phyloP scores from a whole-genome alignment of 2,797 vertebrate species.

The Acanthis flammea region DNA sequence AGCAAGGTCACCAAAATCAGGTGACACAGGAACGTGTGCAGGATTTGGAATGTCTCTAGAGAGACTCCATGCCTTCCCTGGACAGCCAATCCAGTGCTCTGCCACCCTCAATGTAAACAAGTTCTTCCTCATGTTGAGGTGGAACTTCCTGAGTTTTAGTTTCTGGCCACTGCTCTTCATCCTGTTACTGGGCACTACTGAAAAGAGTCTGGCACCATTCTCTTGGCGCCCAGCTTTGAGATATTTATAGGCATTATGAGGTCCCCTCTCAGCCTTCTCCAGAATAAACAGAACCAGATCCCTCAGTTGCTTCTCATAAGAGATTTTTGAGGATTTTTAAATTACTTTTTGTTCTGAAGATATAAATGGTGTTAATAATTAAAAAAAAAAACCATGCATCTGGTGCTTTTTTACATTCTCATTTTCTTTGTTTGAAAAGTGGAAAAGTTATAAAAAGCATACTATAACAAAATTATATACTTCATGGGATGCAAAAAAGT shows the following conservation, averaged over 20 bases:
- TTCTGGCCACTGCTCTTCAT: not conserved
- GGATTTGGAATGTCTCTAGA: not conserved
- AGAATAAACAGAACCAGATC: not conserved
- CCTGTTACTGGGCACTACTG: not conserved
- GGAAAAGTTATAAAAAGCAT: not conserved
- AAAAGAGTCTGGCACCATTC: not conserved
- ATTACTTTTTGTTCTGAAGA: not conserved
- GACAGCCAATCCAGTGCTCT: not conserved
- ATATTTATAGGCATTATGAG: not conserved
- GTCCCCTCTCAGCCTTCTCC: not conserved
- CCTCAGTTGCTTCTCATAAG: not conserved
- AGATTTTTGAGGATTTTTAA: not conserved
- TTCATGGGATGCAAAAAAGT: not conserved
- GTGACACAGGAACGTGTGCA: accelerated
- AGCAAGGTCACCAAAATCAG: not conserved
- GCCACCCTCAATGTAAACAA: not conserved
- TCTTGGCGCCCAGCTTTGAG: not conserved
- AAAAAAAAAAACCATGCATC: accelerated
- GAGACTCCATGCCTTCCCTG: accelerated
- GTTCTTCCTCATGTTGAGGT: not conserved
- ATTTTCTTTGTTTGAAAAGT: not conserved
- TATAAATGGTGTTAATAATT: not conserved
- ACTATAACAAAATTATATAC: not conserved
- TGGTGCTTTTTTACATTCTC: not conserved
- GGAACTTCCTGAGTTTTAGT: not conserved